Percentiles rank a stretch among this genome's conserved stretches.
Conservation (phyloP, 2,888 invertebrate species). For the Spodoptera littoralis region DNA sequence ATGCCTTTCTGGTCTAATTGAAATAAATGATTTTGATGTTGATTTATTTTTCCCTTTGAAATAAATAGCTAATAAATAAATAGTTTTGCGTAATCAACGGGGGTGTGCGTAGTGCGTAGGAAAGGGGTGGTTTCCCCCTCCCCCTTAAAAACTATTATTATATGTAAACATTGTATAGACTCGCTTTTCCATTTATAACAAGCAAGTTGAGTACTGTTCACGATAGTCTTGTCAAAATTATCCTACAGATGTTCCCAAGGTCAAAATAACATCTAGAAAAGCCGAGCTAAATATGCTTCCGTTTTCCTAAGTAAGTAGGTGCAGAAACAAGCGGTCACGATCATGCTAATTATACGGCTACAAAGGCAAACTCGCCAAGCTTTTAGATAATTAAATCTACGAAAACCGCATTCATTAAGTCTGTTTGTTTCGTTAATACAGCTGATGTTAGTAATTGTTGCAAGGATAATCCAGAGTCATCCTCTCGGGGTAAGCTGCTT, state of each 20-base stretch:
- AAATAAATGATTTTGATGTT: too few relatives aligned
- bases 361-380: slow-evolving; percentile 23
- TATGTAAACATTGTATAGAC: too few relatives aligned
- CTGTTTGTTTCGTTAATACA: slow-evolving; percentile 39
- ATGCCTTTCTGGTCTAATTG: too few relatives aligned
- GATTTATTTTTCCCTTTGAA: too few relatives aligned
- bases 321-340: slow-evolving; percentile 15
- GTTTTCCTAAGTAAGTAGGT: slow-evolving; percentile 11
- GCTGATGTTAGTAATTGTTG: slow-evolving; percentile 32
- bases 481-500: slow-evolving; percentile 11
- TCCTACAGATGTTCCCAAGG: not conserved
- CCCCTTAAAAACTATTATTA: too few relatives aligned
- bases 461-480: slow-evolving; percentile 7
- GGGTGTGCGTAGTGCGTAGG: too few relatives aligned
- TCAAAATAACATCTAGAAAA: not conserved
- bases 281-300: not conserved
- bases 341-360: slow-evolving; percentile 27
- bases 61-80: too few relatives aligned
- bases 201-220: too few relatives aligned
- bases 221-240: too few relatives aligned
- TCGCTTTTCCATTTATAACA: too few relatives aligned
- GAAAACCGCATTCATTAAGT: slow-evolving; percentile 44
- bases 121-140: too few relatives aligned
- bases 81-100: too few relatives aligned
- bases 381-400: slow-evolving; percentile 51